phyloP scores from a whole-genome alignment of 1,140 invertebrate species.

The Polypedilum pembai region DNA sequence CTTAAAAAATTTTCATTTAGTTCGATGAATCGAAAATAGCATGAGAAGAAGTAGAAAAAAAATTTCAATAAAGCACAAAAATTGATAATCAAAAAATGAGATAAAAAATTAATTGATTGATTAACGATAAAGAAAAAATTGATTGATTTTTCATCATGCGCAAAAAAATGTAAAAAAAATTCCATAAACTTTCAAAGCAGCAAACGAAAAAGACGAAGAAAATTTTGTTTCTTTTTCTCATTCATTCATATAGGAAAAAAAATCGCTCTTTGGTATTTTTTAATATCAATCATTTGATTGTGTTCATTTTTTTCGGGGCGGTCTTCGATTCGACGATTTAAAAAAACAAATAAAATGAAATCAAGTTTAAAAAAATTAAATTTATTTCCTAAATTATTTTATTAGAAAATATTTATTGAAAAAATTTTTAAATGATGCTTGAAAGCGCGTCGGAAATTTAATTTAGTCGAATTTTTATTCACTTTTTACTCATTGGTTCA shows the following conservation, averaged over 20 bases:
- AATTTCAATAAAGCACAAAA: background rate
- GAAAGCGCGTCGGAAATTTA: no score
- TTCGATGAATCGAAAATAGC: background rate
- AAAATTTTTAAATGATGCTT: no score
- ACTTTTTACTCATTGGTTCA: no score
- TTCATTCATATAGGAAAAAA: conserved; percentile 21
- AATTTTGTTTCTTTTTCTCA: conserved; percentile 8
- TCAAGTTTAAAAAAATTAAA: no score
- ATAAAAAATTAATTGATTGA: background rate
- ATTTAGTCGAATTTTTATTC: no score
- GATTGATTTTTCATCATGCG: background rate
- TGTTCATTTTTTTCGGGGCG: conserved; percentile 6
- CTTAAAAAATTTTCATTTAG: background rate
- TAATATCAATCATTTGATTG: conserved; percentile 28
- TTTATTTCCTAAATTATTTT: no score
- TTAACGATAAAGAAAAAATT: background rate
- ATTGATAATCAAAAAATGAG: background rate
- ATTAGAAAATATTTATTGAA: no score
- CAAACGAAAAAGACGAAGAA: background rate
- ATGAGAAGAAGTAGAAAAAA: background rate
- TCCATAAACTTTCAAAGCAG: background rate
- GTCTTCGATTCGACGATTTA: no score
- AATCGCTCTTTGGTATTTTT: conserved; percentile 26
- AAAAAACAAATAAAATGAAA: no score
- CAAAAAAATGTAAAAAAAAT: background rate